Percentiles rank a stretch among this genome's conserved stretches.
Evolutionary conservation across 2,888 invertebrate species (phyloP).

Genomic region (Ligdia adustata): DNA sequence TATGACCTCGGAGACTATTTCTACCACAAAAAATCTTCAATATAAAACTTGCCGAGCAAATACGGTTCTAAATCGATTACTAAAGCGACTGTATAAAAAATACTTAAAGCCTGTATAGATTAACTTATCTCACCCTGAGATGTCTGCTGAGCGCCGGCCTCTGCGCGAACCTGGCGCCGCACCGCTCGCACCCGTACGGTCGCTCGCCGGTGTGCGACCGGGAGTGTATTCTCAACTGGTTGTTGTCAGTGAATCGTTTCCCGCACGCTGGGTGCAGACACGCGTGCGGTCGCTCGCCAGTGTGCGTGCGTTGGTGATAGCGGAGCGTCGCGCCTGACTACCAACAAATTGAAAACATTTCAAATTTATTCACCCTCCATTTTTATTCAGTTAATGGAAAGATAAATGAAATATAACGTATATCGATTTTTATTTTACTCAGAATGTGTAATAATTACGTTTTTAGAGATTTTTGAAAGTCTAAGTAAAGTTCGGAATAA

Average conservation of each 20-base stretch:
- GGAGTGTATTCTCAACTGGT: constrained; percentile 56
- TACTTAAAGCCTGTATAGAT: not conserved
- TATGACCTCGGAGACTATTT: no score
- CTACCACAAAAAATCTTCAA: no score
- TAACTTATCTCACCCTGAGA: constrained; percentile 62
- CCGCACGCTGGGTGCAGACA: constrained; percentile 47
- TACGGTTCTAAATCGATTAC: no score
- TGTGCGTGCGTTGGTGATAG: constrained; percentile 69
- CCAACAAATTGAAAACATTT: not conserved
- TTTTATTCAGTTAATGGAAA: no score
- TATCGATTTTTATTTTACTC: no score
- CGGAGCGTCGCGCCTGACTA: constrained; percentile 61
- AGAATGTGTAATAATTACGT: no score
- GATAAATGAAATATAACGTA: no score
- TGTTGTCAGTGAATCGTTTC: constrained; percentile 54
- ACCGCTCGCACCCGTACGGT: constrained; percentile 65
- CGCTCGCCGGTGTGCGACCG: constrained; percentile 64
- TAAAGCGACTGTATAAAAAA: no score
- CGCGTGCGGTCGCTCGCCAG: constrained; percentile 62
- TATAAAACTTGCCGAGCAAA: no score
- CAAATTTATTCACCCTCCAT: not conserved
- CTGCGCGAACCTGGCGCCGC: constrained; percentile 69
- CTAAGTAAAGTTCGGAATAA: no score
- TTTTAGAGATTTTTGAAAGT: no score
- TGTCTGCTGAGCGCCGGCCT: constrained; percentile 77